Conservation (phyloP, 1,140 invertebrate genomes). For the Ceratoteleas bidentatus region DNA sequence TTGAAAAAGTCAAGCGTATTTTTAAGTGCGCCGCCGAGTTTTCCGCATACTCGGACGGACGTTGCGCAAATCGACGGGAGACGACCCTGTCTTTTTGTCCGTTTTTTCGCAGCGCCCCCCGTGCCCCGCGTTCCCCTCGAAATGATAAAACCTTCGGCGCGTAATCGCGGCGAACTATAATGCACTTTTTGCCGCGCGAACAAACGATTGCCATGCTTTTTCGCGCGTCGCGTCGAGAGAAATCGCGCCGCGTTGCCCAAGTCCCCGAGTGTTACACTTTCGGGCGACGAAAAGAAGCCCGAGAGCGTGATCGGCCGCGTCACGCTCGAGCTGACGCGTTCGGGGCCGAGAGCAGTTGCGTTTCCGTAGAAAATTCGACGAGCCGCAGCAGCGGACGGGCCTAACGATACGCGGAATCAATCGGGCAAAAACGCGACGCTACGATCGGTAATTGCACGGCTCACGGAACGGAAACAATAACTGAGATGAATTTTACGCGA, state of each 20-base stretch:
- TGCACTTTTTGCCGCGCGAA: slow-evolving; percentile 40
- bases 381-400: slow-evolving; percentile 1
- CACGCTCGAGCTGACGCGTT: slow-evolving; percentile 44
- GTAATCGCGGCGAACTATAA: slow-evolving; percentile 53
- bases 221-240: slow-evolving; percentile 34
- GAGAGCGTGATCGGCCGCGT: slow-evolving; percentile 50
- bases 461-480: slow-evolving; percentile 59
- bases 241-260: slow-evolving; percentile 36
- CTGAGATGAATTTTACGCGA: slow-evolving; percentile 53
- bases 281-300: slow-evolving; percentile 58
- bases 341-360: slow-evolving; percentile 7
- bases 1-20: neutral
- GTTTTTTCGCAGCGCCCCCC: neutral
- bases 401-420: slow-evolving; percentile 44
- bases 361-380: slow-evolving; percentile 49
- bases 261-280: slow-evolving; percentile 44
- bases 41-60: slow-evolving; percentile 1
- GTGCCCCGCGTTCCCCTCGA: neutral
- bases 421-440: slow-evolving; percentile 26
- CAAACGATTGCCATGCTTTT: slow-evolving; percentile 53
- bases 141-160: slow-evolving; percentile 38
- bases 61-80: slow-evolving; percentile 26
- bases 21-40: neutral
- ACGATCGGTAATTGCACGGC: slow-evolving; percentile 53
- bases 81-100: slow-evolving; percentile 19